Conservation (phyloP, 2,113 vertebrate species). For the Bostrychus sinensis region DNA sequence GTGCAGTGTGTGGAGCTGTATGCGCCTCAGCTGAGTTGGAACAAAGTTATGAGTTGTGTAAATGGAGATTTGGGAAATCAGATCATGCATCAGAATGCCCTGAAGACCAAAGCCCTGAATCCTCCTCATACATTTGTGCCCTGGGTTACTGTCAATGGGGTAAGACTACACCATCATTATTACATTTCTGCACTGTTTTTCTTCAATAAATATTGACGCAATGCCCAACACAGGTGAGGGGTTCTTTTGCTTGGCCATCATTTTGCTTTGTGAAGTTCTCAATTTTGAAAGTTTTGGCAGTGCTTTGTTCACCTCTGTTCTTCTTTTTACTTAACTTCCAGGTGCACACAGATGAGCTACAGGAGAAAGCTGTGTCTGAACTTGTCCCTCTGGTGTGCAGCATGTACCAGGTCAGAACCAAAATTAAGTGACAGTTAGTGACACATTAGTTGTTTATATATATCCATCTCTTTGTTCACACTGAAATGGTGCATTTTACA, state of each 20-base stretch:
- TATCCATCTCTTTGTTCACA: background rate
- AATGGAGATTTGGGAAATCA: constrained; percentile 79
- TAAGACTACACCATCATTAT: constrained; percentile 51
- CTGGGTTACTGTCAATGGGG: constrained; percentile 92
- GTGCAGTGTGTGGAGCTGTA: constrained; percentile 83
- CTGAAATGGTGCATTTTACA: background rate
- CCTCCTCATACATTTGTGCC: constrained; percentile 89
- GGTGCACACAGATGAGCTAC: constrained; percentile 73
- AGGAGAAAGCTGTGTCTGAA: constrained; percentile 68
- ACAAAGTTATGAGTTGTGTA: constrained; percentile 76
- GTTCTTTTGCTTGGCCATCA: too few relatives aligned
- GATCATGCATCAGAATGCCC: constrained; percentile 89
- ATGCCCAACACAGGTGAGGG: too few relatives aligned
- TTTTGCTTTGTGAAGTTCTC: too few relatives aligned
- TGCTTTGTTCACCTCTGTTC: too few relatives aligned
- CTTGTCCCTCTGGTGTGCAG: constrained; percentile 82
- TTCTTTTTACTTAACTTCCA: constrained; percentile 15
- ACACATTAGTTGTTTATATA: background rate
- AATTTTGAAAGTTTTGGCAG: too few relatives aligned
- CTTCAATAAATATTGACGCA: too few relatives aligned
- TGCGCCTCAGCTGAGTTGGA: constrained; percentile 30
- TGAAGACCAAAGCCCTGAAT: constrained; percentile 76
- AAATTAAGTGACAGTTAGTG: background rate
- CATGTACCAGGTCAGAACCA: constrained; percentile 79
- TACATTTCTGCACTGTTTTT: background rate